Evolutionary conservation across 2,113 vertebrate genomes (phyloP).

Genomic region (Mustela lutreola): DNA sequence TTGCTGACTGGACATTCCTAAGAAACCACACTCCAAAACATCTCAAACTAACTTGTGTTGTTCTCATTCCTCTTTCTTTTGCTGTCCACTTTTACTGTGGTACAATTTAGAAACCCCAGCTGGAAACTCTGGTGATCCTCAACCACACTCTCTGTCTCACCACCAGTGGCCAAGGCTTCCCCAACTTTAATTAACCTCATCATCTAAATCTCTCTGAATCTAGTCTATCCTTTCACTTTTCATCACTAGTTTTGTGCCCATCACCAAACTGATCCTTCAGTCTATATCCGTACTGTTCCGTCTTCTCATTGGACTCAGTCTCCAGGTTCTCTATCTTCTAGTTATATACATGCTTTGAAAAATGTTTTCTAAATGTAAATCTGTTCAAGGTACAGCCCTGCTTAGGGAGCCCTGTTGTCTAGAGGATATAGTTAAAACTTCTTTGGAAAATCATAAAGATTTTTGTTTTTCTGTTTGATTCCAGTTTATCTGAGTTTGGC

Average conservation of each 20-base stretch:
- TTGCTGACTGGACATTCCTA: neutral
- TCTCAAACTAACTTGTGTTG: neutral
- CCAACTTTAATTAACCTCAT: neutral
- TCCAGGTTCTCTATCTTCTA: neutral
- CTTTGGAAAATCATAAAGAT: slow-evolving; percentile 2
- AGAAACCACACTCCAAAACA: neutral
- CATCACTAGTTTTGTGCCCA: neutral
- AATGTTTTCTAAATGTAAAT: neutral
- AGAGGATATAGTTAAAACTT: neutral
- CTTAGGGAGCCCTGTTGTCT: neutral
- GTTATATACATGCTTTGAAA: neutral
- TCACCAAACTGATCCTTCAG: neutral
- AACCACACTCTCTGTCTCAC: neutral
- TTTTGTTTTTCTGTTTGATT: neutral
- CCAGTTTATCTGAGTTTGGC: neutral
- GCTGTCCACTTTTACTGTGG: neutral
- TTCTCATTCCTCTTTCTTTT: neutral
- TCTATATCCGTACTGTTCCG: neutral
- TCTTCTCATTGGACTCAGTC: neutral
- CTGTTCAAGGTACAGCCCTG: neutral
- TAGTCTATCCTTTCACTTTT: neutral
- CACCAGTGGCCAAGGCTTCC: neutral
- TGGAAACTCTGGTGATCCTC: neutral
- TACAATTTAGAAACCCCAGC: neutral
- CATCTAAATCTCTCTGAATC: neutral